Evolutionary conservation across 2,888 invertebrate species (phyloP).

Genomic region (Macrophya annulata): DNA sequence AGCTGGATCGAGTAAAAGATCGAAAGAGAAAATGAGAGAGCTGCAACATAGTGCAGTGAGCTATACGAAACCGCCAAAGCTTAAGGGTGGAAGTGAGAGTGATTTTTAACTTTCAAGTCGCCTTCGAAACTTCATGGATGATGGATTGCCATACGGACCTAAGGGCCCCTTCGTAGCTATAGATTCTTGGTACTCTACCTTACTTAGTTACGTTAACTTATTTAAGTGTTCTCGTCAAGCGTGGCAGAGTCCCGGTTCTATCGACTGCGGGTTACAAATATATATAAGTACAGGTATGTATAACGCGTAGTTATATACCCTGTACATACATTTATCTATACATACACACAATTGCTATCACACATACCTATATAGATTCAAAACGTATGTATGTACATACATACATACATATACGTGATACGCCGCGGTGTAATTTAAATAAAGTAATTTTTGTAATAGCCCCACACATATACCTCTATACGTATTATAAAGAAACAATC

Average conservation of each 20-base stretch:
- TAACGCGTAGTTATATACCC: not conserved
- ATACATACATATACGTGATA: not conserved
- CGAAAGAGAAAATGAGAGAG: not conserved
- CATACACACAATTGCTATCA: not conserved
- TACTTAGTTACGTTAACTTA: conserved; percentile 44
- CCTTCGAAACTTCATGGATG: conserved; percentile 37
- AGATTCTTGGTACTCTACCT: conserved; percentile 39
- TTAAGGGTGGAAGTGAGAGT: conserved; percentile 50
- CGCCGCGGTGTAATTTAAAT: conserved; percentile 21
- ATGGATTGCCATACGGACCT: conserved; percentile 43
- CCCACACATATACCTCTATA: not conserved
- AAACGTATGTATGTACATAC: too few relatives aligned
- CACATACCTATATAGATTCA: not conserved
- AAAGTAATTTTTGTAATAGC: conserved; percentile 14
- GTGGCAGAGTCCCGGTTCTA: conserved; percentile 9
- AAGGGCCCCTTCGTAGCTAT: conserved; percentile 14
- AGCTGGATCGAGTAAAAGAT: not conserved
- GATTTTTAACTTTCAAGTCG: conserved; percentile 51
- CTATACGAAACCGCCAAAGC: conserved; percentile 34
- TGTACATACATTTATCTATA: not conserved
- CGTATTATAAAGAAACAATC: not conserved
- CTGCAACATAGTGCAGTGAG: not conserved
- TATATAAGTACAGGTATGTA: conserved; percentile 6
- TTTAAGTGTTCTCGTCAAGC: conserved; percentile 25
- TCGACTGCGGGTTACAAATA: conserved; percentile 1